Evolutionary conservation across 2,797 vertebrate species (phyloP).

Genomic region (Crenichthys baileyi): DNA sequence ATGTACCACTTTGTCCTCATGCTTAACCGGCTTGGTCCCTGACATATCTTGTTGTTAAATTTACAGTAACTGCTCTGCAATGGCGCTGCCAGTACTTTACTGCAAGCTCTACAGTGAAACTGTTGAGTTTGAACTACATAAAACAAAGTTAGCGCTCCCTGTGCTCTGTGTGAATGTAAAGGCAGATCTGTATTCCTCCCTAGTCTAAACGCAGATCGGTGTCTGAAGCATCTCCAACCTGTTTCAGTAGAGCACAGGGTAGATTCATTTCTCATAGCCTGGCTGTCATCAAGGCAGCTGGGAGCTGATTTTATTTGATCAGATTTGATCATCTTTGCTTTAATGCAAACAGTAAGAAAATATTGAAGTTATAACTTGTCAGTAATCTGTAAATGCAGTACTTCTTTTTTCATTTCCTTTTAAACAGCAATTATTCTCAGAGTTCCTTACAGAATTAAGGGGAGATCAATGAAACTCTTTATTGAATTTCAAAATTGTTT

Average conservation of each 20-base stretch:
- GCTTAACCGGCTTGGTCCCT: too few species aligned
- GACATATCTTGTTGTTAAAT: not conserved
- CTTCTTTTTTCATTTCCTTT: not conserved
- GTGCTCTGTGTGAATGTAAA: not conserved
- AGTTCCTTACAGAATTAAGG: not conserved
- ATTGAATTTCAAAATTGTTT: not conserved
- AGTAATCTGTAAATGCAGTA: too few species aligned
- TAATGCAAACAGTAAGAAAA: not conserved
- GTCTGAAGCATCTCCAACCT: not conserved
- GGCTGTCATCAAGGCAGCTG: not conserved
- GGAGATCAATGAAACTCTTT: conserved; percentile 8
- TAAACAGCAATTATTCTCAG: not conserved
- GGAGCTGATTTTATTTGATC: not conserved
- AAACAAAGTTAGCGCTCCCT: not conserved
- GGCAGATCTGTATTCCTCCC: not conserved
- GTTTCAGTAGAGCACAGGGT: not conserved
- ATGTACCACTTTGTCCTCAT: too few species aligned
- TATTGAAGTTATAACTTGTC: too few species aligned
- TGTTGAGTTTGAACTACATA: too few species aligned
- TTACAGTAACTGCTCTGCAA: not conserved
- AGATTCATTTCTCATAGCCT: not conserved
- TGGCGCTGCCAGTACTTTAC: too few species aligned
- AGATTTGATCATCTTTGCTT: not conserved
- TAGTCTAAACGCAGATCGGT: not conserved
- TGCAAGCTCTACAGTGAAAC: not conserved